Percentiles rank a stretch among this genome's conserved stretches.
Evolutionary conservation across 2,888 invertebrate genomes (phyloP).

Genomic region (Metallyticus violacea): DNA sequence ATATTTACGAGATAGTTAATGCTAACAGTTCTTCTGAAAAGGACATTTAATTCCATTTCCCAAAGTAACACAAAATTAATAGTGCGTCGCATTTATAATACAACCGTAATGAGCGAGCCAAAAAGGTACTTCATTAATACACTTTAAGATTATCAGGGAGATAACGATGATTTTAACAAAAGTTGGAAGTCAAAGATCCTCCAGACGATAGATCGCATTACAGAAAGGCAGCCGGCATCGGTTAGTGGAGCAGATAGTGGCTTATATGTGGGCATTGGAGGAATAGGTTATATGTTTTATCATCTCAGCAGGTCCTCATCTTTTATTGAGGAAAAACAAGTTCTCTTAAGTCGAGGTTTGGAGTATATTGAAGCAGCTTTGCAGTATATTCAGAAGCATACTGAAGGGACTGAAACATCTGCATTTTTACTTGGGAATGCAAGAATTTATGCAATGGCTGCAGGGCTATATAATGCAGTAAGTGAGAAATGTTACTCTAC

Average conservation of each 20-base stretch:
- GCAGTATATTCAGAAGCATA: conserved; percentile 49
- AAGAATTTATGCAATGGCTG: conserved; percentile 71
- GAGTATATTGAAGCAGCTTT: conserved; percentile 64
- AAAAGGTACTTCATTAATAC: conserved; percentile 27
- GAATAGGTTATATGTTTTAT: conserved; percentile 75
- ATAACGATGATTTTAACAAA: background rate
- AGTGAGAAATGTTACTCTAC: too few species aligned
- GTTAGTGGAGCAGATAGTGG: conserved; percentile 55
- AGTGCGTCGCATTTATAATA: background rate
- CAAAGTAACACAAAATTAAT: background rate
- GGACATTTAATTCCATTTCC: background rate
- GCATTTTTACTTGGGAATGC: conserved; percentile 77
- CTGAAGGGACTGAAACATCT: conserved; percentile 57
- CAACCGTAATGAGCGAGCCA: conserved; percentile 5
- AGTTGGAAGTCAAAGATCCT: conserved; percentile 15
- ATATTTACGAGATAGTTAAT: too few species aligned
- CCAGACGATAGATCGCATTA: conserved; percentile 7
- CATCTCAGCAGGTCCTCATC: conserved; percentile 58
- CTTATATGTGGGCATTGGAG: conserved; percentile 66
- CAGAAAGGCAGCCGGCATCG: conserved; percentile 41
- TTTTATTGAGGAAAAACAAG: conserved; percentile 48
- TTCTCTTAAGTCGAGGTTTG: conserved; percentile 57
- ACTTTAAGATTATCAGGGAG: conserved; percentile 5
- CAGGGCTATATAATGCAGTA: conserved; percentile 56
- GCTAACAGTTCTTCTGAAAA: too few species aligned